phyloP scores from a whole-genome alignment of 2,888 invertebrate genomes.

The Esperia sulphurella region DNA sequence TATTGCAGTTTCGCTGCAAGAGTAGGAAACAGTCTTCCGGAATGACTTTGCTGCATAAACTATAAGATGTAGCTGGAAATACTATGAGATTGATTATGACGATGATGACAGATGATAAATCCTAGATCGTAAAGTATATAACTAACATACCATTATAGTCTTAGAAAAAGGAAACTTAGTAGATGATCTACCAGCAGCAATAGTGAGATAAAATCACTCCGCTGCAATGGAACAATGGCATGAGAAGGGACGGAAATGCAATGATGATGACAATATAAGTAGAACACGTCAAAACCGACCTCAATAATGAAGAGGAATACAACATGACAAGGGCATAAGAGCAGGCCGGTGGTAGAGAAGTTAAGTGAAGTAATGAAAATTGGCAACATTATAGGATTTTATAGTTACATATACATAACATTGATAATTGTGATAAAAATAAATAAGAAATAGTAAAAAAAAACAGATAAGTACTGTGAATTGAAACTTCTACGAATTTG shows the following conservation, averaged over 20 bases:
- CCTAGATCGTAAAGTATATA: background rate
- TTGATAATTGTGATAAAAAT: too few species aligned
- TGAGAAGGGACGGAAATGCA: constrained; percentile 3
- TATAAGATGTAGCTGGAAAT: too few species aligned
- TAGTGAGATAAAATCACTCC: background rate
- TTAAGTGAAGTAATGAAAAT: too few species aligned
- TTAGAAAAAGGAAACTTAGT: background rate
- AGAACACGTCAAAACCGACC: background rate
- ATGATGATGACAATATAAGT: constrained; percentile 5
- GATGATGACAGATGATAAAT: background rate
- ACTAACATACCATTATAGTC: background rate
- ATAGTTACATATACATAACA: too few species aligned
- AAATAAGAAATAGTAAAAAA: too few species aligned
- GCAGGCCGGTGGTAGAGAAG: background rate
- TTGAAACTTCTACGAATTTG: too few species aligned
- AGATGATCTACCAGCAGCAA: background rate
- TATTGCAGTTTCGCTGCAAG: too few species aligned
- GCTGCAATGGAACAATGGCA: background rate
- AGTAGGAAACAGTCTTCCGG: too few species aligned
- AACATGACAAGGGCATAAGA: background rate
- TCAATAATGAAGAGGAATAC: background rate
- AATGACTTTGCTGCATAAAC: too few species aligned
- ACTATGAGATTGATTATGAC: background rate
- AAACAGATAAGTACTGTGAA: too few species aligned
- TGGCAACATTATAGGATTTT: too few species aligned